Percentiles rank a stretch among this genome's conserved stretches.
Evolutionary conservation across 1,140 invertebrate species (phyloP).

Genomic region (Limonius californicus): DNA sequence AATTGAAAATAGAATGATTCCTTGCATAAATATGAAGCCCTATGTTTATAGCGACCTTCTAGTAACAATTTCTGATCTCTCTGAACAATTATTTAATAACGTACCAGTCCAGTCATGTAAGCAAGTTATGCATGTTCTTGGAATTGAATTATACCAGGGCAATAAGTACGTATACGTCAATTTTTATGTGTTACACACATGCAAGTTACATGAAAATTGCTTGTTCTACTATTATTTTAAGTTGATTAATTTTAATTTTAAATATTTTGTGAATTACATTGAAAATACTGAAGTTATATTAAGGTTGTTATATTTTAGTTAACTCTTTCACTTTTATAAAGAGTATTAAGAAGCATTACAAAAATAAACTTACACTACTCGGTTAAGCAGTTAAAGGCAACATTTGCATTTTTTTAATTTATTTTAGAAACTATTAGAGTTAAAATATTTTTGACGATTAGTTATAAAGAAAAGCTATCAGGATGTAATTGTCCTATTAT

Average conservation of each 20-base stretch:
- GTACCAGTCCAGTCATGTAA: conserved; percentile 68
- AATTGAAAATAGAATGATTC: conserved; percentile 74
- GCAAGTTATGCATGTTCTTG: conserved; percentile 72
- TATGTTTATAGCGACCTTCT: conserved; percentile 74
- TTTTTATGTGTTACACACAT: no score
- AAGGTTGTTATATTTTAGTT: not conserved
- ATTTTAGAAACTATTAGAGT: no score
- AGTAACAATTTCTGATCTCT: conserved; percentile 77
- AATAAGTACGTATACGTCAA: conserved; percentile 77
- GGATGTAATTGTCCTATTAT: no score
- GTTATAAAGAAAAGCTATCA: no score
- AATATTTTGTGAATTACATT: no score
- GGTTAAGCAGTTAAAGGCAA: no score
- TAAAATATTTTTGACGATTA: no score
- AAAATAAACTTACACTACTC: not conserved
- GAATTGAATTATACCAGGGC: conserved; percentile 73
- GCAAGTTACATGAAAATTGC: no score
- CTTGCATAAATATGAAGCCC: conserved; percentile 82
- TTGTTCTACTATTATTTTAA: no score
- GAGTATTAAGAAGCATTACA: not conserved
- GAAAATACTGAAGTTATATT: no score
- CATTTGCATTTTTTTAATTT: no score
- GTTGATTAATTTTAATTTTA: no score
- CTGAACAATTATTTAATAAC: conserved; percentile 73
- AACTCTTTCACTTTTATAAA: not conserved